Evolutionary conservation across 2,888 invertebrate genomes (phyloP).

Genomic region (Cryptus armator): DNA sequence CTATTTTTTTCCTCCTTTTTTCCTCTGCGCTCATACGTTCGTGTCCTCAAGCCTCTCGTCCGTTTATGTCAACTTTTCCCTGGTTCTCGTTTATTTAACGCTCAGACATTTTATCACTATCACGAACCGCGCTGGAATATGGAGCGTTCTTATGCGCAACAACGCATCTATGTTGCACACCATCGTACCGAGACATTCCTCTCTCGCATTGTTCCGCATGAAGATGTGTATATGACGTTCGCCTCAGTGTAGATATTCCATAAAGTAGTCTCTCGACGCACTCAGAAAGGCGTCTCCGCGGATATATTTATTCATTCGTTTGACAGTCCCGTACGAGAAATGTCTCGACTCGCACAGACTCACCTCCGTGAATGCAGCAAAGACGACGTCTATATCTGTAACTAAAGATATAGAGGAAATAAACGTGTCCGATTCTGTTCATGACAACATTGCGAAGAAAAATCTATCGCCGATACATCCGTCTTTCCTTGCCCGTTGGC

Average conservation of each 20-base stretch:
- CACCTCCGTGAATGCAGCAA: background rate
- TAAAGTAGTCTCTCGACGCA: slow-evolving; percentile 18
- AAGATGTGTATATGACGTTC: background rate
- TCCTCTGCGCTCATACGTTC: background rate
- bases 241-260: background rate
- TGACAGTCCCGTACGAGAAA: slow-evolving; percentile 37
- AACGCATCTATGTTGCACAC: slow-evolving; percentile 4
- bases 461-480: slow-evolving; percentile 11
- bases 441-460: slow-evolving; percentile 12
- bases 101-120: slow-evolving; percentile 22
- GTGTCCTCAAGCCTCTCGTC: background rate
- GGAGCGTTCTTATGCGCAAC: background rate
- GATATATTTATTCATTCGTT: slow-evolving; percentile 53
- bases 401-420: background rate
- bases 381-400: background rate
- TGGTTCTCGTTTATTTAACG: slow-evolving; percentile 21
- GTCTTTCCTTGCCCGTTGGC: slow-evolving; percentile 1
- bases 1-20: background rate
- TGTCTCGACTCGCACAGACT: background rate
- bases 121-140: background rate
- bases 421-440: background rate
- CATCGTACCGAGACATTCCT: slow-evolving; percentile 4
- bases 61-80: background rate
- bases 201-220: background rate
- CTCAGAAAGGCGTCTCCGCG: slow-evolving; percentile 5